Evolutionary conservation across 23 tunicate species (phyloP), one percentile per base, ranked within the genome.

Genomic region (Diplosoma virens): DNA sequence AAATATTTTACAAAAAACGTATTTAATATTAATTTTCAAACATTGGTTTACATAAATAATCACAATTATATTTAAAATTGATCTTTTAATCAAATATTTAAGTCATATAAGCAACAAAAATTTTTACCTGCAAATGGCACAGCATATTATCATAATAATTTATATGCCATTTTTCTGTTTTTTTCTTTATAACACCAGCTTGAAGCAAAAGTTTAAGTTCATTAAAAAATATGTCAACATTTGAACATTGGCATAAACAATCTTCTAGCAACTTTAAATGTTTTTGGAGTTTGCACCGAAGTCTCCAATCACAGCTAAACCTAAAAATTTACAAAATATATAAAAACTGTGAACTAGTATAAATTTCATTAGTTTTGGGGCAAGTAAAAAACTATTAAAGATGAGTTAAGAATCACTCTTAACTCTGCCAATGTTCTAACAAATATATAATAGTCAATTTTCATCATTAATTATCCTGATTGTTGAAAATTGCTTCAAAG

Each of bases 281-380:
- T 11, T 48, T 47, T 3, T 27, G 60, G n/a, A 72, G 61, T 14
- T 29, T 28, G 25, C 48, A 61, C 3, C 61, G 60, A 25, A 72
- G 36, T 7, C 34, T 72, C 78, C 78, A 72, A 25, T 72, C 78
- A 26, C 78, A 72, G 14, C 34, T 3, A 30, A 72, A 21, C 23
- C 78, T 72, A 48, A 27, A 72, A 72, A 22, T 45, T 9, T 45
- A 45, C 52, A 45, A 11, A 45, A 9, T 45, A 45, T 9, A n/a
- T n/a, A n/a, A n/a, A n/a, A n/a, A n/a, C n/a, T n/a, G n/a, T n/a
- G n/a, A n/a, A n/a, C n/a, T n/a, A n/a, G n/a, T n/a, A n/a, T n/a
- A n/a, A n/a, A n/a, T n/a, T n/a, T n/a, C n/a, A n/a, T n/a, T n/a
- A n/a, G n/a, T n/a, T n/a, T n/a, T n/a, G n/a, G n/a, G n/a, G n/a